Conservation (phyloP, 2,797 vertebrate genomes). For the Ataeniobius toweri region DNA sequence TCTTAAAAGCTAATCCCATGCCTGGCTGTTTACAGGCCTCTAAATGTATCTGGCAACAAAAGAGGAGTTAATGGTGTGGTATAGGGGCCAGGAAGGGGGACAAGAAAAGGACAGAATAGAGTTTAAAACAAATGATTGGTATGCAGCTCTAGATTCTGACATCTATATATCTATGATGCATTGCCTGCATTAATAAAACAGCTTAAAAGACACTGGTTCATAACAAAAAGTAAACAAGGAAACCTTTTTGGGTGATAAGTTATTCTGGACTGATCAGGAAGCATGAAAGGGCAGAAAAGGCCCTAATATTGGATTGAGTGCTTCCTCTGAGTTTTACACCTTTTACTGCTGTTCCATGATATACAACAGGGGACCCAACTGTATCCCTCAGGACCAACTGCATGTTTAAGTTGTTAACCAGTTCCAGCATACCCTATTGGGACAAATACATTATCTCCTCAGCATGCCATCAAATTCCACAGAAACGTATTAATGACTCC, state of each 20-base stretch:
- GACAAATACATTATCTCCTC: too few relatives aligned
- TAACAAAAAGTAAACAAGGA: neutral
- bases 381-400: neutral
- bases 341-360: neutral
- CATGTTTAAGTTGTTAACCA: neutral
- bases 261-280: neutral
- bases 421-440: neutral
- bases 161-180: constrained; percentile 3
- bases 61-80: constrained; percentile 17
- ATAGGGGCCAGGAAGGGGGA: neutral
- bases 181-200: constrained; percentile 4
- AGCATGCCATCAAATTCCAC: neutral
- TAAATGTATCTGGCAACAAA: constrained; percentile 36
- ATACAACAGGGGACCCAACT: neutral
- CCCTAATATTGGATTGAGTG: neutral
- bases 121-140: constrained; percentile 8
- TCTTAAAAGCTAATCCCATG: constrained; percentile 56
- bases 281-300: neutral
- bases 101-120: neutral
- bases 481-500: neutral
- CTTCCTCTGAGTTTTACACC: too few relatives aligned
- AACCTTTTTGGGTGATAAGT: neutral
- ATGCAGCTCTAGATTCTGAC: constrained; percentile 17
- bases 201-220: neutral
- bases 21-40: constrained; percentile 48